Conservation (phyloP, 2,113 vertebrate genomes). For the Pogona vitticeps region DNA sequence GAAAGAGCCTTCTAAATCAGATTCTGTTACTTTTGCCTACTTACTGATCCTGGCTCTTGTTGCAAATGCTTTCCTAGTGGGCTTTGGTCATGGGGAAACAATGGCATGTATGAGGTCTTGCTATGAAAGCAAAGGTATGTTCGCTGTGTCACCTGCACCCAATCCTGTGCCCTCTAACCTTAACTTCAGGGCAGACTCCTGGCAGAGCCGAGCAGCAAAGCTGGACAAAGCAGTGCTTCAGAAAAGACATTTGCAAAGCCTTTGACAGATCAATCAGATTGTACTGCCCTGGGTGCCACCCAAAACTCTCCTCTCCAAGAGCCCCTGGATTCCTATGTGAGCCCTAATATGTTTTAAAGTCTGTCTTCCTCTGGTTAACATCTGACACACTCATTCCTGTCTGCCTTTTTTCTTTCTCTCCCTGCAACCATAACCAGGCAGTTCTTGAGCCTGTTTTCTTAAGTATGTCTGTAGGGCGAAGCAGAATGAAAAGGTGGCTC, state of each 20-base stretch:
- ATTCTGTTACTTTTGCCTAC: fast-evolving
- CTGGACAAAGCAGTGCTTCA: neutral
- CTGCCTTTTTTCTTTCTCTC: neutral
- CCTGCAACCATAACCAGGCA: neutral
- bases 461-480: neutral
- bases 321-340: neutral
- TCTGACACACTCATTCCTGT: too few species aligned
- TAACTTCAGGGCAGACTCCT: neutral
- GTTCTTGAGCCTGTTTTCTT: neutral
- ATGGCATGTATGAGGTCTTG: neutral
- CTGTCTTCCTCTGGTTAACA: neutral
- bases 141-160: neutral
- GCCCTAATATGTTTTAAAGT: neutral
- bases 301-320: neutral
- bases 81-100: neutral
- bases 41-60: neutral
- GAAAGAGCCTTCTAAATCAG: neutral
- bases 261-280: neutral
- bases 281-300: neutral
- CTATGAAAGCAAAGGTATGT: neutral
- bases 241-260: neutral
- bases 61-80: fast-evolving
- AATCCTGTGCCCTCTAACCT: neutral
- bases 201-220: neutral
- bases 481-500: neutral